A percentile compares a stretch with the other conserved stretches of the same genome.
These are phyloP conservation scores for Sphaeridia pumilis DNA, from an alignment of 2,888 invertebrate species.

Conservation along the genomic window DNA sequence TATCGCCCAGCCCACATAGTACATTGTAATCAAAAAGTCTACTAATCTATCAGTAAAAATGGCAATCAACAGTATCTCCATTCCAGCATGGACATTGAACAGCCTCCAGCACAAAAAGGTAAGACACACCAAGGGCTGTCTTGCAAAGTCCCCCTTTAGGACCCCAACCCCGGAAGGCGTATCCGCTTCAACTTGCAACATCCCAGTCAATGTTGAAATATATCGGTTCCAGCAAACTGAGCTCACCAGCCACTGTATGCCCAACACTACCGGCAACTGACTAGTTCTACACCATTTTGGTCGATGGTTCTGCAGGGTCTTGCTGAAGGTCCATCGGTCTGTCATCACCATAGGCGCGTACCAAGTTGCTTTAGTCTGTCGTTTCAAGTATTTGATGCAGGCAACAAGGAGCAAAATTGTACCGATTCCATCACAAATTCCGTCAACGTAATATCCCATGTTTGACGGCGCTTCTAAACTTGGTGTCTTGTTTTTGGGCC, in stretches of 20 bases:
- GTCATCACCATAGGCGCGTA: conserved; percentile 9
- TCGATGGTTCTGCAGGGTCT: neutral
- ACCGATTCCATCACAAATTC: conserved; percentile 66
- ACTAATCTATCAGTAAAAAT: conserved; percentile 71
- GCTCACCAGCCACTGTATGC: conserved; percentile 54
- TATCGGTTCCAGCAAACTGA: conserved; percentile 75
- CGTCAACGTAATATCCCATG: conserved; percentile 69
- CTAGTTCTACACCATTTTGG: conserved; percentile 4
- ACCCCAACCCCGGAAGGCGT: conserved; percentile 43
- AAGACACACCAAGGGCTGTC: conserved; percentile 60
- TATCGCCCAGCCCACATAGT: conserved; percentile 59
- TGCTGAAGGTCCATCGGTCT: neutral
- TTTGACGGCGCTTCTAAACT: conserved; percentile 36
- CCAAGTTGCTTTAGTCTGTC: conserved; percentile 55
- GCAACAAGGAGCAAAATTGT: conserved; percentile 60
- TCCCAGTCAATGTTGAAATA: conserved; percentile 63
- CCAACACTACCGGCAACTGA: conserved; percentile 33
- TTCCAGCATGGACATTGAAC: conserved; percentile 63
- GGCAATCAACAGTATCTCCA: conserved; percentile 60
- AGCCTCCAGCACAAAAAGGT: conserved; percentile 65
- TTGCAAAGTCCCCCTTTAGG: conserved; percentile 45
- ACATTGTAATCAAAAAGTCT: conserved; percentile 58
- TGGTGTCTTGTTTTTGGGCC: neutral
- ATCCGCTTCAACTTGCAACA: conserved; percentile 50
- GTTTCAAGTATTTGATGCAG: conserved; percentile 54